Evolutionary conservation across 2,888 invertebrate genomes (phyloP), one percentile per base, ranked within the genome.

Genomic region (Scaptomyza cyrtandrae): DNA sequence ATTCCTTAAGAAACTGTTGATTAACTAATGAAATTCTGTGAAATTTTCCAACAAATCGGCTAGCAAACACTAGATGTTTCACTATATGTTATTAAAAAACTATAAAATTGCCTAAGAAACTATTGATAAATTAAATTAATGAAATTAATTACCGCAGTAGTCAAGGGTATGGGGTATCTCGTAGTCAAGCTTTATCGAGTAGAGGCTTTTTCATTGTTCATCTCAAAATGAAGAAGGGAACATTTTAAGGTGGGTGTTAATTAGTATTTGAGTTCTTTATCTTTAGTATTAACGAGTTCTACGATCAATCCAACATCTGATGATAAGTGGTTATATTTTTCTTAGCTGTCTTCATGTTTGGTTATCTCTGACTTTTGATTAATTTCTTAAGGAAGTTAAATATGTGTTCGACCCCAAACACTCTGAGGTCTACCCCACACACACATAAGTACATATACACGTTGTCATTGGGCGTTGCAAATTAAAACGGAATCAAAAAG

Each of bases 321-420:
- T 41, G 37, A 50, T 45, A 50, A 52, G 43, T 55, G 33, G 27
- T 33, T 35, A 37, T 31, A n/a, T 46, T 19, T 19, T 37, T 37
- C 11, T 33, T 37, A 9, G n/a, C 13, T 24, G 14, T 33, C 16
- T 35, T 14, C 19, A 37, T 52, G 41, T 37, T 29, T 54, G 49
- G 53, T 48, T 54, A 37, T 41, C 39, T 54, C 46, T 63, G 73
- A 74, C 69, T 79, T 64, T 46, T 74, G 71, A 74, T 75, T 61
- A 55, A 75, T 80, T 71, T 74, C 49, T 80, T 73, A 56, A 88
- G 84, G 86, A 83, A 85, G 84, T 88, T 45, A 19, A 27, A 31
- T 37, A 35, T 57, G 49, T 56, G 65, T 35, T 76, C 60, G 55
- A 62, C 46, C 53, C 56, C 41, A 41, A 16, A 43, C 5, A 43